phyloP scores from a whole-genome alignment of 2,888 invertebrate species.

The Helleia helle region DNA sequence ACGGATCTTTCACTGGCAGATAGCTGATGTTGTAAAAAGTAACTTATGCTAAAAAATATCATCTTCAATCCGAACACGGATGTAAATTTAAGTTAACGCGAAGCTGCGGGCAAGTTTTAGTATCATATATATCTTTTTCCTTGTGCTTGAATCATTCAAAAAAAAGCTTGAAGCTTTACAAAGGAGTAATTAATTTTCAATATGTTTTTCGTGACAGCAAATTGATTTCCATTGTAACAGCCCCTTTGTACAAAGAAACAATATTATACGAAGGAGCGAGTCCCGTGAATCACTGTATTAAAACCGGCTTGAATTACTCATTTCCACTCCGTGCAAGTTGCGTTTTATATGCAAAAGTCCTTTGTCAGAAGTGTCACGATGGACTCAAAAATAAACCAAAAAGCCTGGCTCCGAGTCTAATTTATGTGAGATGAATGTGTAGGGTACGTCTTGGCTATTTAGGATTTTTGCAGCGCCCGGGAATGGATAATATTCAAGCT shows the following conservation, averaged over 20 bases:
- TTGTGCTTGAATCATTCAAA: no score
- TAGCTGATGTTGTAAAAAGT: no score
- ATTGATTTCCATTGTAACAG: conserved; percentile 7
- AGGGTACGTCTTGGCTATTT: not conserved
- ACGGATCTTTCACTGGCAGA: no score
- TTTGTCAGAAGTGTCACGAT: conserved; percentile 26
- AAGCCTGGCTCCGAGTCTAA: conserved; percentile 23
- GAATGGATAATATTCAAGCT: not conserved
- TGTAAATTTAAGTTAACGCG: no score
- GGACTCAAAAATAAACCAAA: conserved; percentile 25
- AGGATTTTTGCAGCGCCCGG: not conserved
- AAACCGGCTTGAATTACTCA: conserved; percentile 28
- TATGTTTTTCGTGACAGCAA: conserved; percentile 7
- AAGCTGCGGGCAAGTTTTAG: no score
- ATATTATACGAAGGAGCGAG: conserved; percentile 16
- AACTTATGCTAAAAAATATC: no score
- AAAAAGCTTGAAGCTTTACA: no score
- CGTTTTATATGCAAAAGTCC: conserved; percentile 28
- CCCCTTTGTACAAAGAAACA: conserved; percentile 19
- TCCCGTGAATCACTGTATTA: conserved; percentile 26
- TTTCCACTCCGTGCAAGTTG: conserved; percentile 24
- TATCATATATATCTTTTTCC: no score
- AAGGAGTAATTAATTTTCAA: not conserved
- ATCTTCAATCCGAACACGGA: no score
- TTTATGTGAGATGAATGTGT: not conserved